Conservation (phyloP, 2,888 invertebrate species). For the Volucella bombylans region DNA sequence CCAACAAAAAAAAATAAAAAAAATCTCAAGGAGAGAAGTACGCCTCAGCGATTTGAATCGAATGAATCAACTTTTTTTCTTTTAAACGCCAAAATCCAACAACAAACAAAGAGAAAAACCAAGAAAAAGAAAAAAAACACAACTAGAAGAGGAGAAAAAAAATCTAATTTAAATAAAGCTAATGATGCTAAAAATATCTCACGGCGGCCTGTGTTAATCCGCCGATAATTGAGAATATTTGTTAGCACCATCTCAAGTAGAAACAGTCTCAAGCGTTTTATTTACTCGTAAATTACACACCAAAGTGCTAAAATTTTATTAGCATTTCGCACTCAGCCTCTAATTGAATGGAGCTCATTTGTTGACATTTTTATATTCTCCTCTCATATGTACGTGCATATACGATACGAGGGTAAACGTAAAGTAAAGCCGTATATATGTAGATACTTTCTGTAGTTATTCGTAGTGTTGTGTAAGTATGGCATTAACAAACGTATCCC, state of each 20-base stretch:
- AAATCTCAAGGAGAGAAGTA: too few species aligned
- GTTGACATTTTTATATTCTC: slow-evolving; percentile 66
- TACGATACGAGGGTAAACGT: too few species aligned
- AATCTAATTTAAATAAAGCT: slow-evolving; percentile 64
- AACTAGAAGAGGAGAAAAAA: not conserved
- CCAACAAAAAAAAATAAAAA: not conserved
- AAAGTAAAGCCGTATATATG: not conserved
- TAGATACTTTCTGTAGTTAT: not conserved
- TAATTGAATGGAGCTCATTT: slow-evolving; percentile 72
- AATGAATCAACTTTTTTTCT: not conserved
- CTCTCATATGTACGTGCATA: too few species aligned
- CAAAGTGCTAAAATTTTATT: slow-evolving; percentile 72
- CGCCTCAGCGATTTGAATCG: not conserved
- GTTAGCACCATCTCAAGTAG: slow-evolving; percentile 51
- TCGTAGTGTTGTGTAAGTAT: slow-evolving; percentile 29
- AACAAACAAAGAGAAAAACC: not conserved
- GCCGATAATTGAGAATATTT: slow-evolving; percentile 62
- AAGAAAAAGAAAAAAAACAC: slow-evolving; percentile 1
- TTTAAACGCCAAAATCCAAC: not conserved
- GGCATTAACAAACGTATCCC: slow-evolving; percentile 52
- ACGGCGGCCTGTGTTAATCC: slow-evolving; percentile 54
- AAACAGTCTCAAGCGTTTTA: slow-evolving; percentile 61
- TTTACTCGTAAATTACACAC: slow-evolving; percentile 71
- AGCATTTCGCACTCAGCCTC: slow-evolving; percentile 71
- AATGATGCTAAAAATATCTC: slow-evolving; percentile 67